Percentiles rank a stretch among this genome's conserved stretches.
phyloP scores from a whole-genome alignment of 2,113 vertebrate genomes.

The Sturnira hondurensis region DNA sequence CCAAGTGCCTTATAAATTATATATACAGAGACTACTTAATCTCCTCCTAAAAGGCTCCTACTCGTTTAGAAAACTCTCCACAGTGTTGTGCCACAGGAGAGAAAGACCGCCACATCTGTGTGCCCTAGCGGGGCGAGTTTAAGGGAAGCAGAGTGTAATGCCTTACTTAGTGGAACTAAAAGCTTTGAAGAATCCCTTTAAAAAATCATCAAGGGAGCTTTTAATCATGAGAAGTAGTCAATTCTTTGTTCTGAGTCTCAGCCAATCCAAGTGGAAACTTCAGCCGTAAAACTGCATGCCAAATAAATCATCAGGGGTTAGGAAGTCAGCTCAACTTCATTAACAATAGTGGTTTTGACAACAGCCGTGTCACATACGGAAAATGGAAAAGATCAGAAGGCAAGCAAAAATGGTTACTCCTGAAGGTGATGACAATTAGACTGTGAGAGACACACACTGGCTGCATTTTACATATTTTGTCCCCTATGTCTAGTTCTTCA shows the following conservation, averaged over 20 bases:
- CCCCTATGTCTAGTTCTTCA: not conserved
- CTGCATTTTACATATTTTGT: not conserved
- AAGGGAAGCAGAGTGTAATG: slow-evolving; percentile 54
- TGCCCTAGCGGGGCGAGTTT: slow-evolving; percentile 30
- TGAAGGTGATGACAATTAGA: not conserved
- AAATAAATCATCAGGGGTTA: slow-evolving; percentile 44
- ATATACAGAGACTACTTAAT: slow-evolving; percentile 64
- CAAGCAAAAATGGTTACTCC: not conserved
- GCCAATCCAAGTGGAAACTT: slow-evolving; percentile 66
- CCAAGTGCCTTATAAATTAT: slow-evolving; percentile 67
- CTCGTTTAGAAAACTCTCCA: slow-evolving; percentile 56
- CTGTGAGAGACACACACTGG: not conserved
- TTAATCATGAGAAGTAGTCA: slow-evolving; percentile 73
- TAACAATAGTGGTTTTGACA: slow-evolving; percentile 38
- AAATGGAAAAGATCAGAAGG: slow-evolving; percentile 46
- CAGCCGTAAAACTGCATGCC: slow-evolving; percentile 26
- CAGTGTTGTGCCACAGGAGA: not conserved
- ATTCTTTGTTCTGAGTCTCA: slow-evolving; percentile 60
- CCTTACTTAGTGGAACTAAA: slow-evolving; percentile 57
- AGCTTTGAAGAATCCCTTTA: slow-evolving; percentile 69
- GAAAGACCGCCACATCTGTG: not conserved
- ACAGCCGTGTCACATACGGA: not conserved
- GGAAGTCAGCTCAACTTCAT: slow-evolving; percentile 51
- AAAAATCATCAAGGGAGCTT: slow-evolving; percentile 71
- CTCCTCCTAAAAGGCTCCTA: slow-evolving; percentile 59